phyloP scores from a whole-genome alignment of 2,113 vertebrate genomes.

The Atractosteus spatula region DNA sequence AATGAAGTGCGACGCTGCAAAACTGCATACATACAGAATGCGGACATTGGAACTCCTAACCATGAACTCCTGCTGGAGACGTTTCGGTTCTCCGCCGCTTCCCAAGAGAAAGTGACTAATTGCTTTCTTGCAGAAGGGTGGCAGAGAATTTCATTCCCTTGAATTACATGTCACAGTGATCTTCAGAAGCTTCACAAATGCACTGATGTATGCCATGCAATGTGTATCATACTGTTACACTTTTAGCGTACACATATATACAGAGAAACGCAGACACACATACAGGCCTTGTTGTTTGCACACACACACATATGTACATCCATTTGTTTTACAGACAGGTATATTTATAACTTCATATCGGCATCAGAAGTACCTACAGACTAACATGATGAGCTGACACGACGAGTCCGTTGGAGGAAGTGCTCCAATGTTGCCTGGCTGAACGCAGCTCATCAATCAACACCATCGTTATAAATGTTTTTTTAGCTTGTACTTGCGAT shows the following conservation, averaged over 20 bases:
- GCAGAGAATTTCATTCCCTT: background rate
- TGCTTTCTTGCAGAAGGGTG: background rate
- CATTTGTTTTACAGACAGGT: slow-evolving; percentile 51
- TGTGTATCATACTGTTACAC: background rate
- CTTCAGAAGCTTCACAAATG: background rate
- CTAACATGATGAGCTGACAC: slow-evolving; percentile 28
- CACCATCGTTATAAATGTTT: slow-evolving; percentile 23
- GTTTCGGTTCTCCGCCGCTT: background rate
- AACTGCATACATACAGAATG: too few species aligned
- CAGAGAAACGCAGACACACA: slow-evolving; percentile 27
- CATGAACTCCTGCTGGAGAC: background rate
- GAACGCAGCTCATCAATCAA: slow-evolving; percentile 24
- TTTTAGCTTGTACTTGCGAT: slow-evolving; percentile 36
- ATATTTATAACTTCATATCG: slow-evolving; percentile 60
- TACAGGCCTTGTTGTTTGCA: background rate
- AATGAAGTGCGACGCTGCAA: too few species aligned
- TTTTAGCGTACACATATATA: slow-evolving; percentile 12
- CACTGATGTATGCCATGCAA: slow-evolving; percentile 6
- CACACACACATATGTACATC: slow-evolving; percentile 27
- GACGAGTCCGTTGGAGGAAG: slow-evolving; percentile 28
- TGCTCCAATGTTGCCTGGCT: slow-evolving; percentile 36
- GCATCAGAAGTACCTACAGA: slow-evolving; percentile 63
- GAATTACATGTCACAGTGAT: background rate
- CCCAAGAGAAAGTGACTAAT: background rate
- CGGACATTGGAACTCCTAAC: too few species aligned